phyloP scores from a whole-genome alignment of 2,797 vertebrate species.

The Liasis olivaceus region DNA sequence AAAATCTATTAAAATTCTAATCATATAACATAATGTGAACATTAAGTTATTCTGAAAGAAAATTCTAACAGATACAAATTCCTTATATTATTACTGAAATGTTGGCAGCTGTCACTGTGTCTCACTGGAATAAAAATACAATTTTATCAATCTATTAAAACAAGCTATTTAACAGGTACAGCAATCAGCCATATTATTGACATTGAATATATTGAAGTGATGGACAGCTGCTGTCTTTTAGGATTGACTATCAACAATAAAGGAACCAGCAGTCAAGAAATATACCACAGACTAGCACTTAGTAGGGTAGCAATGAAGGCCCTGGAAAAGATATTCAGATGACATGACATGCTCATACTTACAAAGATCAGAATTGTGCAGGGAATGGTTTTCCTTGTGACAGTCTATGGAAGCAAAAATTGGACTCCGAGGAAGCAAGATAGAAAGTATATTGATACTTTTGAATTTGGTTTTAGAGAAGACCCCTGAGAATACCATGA shows the following conservation, averaged over 20 bases:
- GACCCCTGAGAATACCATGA: neutral
- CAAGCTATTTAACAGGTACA: neutral
- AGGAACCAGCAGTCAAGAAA: neutral
- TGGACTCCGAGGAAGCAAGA: neutral
- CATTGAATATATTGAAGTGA: slow-evolving; percentile 7
- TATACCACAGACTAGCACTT: neutral
- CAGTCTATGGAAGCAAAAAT: neutral
- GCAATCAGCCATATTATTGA: neutral
- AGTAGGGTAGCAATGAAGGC: neutral
- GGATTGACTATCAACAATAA: neutral
- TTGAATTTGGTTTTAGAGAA: neutral
- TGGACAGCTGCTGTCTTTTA: neutral
- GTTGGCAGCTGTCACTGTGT: slow-evolving; percentile 74
- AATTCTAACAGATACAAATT: slow-evolving; percentile 79
- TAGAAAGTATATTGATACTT: neutral
- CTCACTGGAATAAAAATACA: slow-evolving; percentile 77
- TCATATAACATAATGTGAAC: slow-evolving; percentile 78
- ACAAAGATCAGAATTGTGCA: neutral
- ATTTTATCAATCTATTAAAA: slow-evolving; percentile 76
- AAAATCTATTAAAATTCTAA: slow-evolving; percentile 78
- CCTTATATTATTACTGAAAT: slow-evolving; percentile 76
- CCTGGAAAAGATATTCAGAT: neutral
- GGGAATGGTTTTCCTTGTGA: neutral
- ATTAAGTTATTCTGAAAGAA: slow-evolving; percentile 78
- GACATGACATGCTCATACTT: neutral